A percentile compares a stretch with the other conserved stretches of the same genome.
These are phyloP conservation scores for Callipepla californica DNA, from an alignment of 2,113 vertebrate genomes.

Conservation along the genomic window DNA sequence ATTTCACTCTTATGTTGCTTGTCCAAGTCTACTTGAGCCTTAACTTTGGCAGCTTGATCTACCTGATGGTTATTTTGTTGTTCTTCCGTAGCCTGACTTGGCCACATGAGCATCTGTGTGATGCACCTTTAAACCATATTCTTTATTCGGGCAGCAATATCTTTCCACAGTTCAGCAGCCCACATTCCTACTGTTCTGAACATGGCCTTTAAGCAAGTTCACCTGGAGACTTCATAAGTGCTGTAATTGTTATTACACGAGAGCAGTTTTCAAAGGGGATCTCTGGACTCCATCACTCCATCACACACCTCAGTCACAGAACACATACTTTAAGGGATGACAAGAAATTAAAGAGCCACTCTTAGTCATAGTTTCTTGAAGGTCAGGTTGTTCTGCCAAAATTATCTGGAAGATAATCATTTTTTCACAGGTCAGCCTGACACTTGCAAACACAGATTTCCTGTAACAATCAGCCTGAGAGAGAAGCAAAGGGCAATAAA, in stretches of 20 bases:
- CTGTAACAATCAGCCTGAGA: neutral
- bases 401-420: neutral
- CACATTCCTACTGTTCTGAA: neutral
- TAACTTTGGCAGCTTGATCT: too few species aligned
- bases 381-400: conserved; percentile 36
- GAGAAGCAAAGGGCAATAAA: neutral
- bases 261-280: neutral
- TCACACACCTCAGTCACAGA: neutral
- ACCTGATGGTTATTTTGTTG: too few species aligned
- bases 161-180: too few species aligned
- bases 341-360: conserved; percentile 7
- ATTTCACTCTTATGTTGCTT: too few species aligned
- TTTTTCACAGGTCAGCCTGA: neutral
- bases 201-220: neutral
- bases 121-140: too few species aligned
- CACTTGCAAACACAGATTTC: neutral
- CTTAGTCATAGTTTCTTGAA: conserved; percentile 6
- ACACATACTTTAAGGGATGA: neutral
- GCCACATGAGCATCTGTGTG: too few species aligned
- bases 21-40: too few species aligned
- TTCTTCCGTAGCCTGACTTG: too few species aligned
- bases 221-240: neutral
- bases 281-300: neutral
- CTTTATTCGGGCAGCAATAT: too few species aligned
- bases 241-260: neutral